Evolutionary conservation across 2,888 invertebrate species (phyloP).

Genomic region (Tetropium fuscum): DNA sequence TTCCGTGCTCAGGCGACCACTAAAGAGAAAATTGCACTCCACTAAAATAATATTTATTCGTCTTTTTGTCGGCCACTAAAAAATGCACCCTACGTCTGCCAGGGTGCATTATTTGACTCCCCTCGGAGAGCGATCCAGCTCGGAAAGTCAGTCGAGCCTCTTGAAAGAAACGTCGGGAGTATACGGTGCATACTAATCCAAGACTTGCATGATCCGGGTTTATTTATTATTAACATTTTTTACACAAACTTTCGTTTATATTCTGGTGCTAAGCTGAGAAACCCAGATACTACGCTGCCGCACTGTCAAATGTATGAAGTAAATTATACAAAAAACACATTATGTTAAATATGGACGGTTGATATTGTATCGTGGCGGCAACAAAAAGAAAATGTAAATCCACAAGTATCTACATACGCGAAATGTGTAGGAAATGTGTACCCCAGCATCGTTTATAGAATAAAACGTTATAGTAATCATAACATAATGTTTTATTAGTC

Average conservation of each 20-base stretch:
- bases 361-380: no score
- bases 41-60: constrained; percentile 65
- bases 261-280: constrained; percentile 22
- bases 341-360: not conserved
- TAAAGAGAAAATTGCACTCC: constrained; percentile 62
- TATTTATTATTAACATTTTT: constrained; percentile 42
- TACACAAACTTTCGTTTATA: constrained; percentile 21
- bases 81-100: constrained; percentile 61
- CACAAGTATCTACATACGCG: no score
- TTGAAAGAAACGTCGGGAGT: constrained; percentile 35
- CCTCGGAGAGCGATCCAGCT: constrained; percentile 45
- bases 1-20: constrained; percentile 47
- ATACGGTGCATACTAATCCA: constrained; percentile 46
- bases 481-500: no score
- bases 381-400: no score
- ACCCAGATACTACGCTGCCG: constrained; percentile 12
- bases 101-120: constrained; percentile 60
- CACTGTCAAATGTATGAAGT: constrained; percentile 26
- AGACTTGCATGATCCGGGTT: constrained; percentile 16
- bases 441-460: no score
- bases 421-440: no score
- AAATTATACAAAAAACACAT: constrained; percentile 24
- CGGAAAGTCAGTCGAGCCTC: constrained; percentile 42
- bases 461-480: no score
- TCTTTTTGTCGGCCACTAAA: constrained; percentile 59